phyloP scores from a whole-genome alignment of 2,797 vertebrate species.

The Poecilia picta region DNA sequence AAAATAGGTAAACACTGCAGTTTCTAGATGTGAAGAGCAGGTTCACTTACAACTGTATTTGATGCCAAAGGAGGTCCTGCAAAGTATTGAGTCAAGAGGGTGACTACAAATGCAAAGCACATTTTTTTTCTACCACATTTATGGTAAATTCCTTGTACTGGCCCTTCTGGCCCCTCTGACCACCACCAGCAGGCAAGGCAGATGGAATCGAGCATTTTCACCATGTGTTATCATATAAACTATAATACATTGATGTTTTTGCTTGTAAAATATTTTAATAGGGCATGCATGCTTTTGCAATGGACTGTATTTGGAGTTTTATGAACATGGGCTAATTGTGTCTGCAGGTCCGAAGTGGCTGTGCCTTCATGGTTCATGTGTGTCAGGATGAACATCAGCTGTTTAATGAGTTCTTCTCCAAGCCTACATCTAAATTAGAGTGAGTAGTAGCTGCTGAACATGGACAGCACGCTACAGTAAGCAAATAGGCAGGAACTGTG shows the following conservation, averaged over 20 bases:
- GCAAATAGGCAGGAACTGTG: background rate
- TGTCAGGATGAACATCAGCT: constrained; percentile 99
- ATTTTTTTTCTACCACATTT: too few relatives aligned
- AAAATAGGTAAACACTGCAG: background rate
- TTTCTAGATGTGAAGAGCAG: background rate
- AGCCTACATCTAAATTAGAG: constrained; percentile 92
- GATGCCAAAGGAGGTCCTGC: background rate
- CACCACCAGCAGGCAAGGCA: too few relatives aligned
- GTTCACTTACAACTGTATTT: background rate
- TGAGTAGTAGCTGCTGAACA: constrained; percentile 75
- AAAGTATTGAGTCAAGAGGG: background rate
- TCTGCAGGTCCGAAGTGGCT: constrained; percentile 93
- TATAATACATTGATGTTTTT: background rate
- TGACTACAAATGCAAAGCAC: background rate
- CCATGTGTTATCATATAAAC: background rate
- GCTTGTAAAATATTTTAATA: constrained; percentile 18
- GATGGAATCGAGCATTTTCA: background rate
- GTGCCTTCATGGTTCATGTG: constrained; percentile 98
- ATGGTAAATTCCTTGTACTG: too few relatives aligned
- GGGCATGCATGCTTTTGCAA: background rate
- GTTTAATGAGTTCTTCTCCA: constrained; percentile 96
- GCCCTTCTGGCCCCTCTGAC: too few relatives aligned
- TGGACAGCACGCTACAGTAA: background rate
- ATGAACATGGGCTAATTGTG: constrained; percentile 23
- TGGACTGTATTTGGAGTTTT: constrained; percentile 5